Conservation (phyloP, 2,797 vertebrate genomes). For the Enteromius radiatus region DNA sequence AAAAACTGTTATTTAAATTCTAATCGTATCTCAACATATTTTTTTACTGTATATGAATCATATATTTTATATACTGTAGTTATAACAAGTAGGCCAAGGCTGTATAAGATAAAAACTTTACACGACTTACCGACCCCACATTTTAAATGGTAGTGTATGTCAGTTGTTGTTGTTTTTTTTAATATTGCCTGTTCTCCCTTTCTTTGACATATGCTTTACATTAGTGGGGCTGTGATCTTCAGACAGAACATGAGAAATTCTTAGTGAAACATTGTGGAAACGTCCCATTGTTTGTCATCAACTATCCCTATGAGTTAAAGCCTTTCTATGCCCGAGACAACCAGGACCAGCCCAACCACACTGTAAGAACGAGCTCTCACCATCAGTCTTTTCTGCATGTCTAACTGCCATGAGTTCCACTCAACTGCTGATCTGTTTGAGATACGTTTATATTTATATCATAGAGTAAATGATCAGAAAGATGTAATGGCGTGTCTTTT, state of each 20-base stretch:
- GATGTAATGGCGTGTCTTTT: not conserved
- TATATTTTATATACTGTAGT: too few species aligned
- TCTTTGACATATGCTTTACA: not conserved
- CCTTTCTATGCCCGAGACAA: constrained; percentile 97
- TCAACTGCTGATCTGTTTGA: not conserved
- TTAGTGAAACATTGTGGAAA: constrained; percentile 91
- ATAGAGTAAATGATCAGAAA: not conserved
- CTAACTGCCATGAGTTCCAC: not conserved
- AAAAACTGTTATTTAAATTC: not conserved
- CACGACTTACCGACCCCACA: not conserved
- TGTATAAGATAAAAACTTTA: not conserved
- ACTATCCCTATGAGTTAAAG: constrained; percentile 92
- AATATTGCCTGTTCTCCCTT: not conserved
- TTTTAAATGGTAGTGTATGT: not conserved
- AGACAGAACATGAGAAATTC: constrained; percentile 94
- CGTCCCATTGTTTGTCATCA: constrained; percentile 88
- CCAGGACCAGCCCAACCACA: constrained; percentile 81
- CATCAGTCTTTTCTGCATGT: not conserved
- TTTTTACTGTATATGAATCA: too few species aligned
- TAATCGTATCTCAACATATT: not conserved
- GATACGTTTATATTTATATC: not conserved
- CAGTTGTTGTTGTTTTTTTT: not conserved
- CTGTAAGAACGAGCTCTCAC: constrained; percentile 77
- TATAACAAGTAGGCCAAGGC: not conserved
- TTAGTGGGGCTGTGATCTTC: constrained; percentile 95